phyloP scores from a whole-genome alignment of 2,797 vertebrate species.

The Acanthornis magna region DNA sequence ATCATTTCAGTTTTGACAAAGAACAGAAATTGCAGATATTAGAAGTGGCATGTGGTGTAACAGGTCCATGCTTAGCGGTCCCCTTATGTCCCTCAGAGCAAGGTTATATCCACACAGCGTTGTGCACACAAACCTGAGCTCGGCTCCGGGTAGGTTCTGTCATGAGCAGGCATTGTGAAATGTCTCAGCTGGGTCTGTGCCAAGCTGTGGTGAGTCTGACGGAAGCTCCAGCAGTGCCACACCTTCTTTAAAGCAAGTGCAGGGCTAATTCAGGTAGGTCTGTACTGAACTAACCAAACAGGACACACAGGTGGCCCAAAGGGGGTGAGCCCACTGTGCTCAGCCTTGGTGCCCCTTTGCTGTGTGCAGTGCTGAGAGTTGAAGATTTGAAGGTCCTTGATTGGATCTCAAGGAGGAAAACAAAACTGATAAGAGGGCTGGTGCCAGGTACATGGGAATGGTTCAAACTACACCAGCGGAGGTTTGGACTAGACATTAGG shows the following conservation, averaged over 20 bases:
- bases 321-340: accelerated
- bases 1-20: background rate
- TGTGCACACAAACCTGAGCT: background rate
- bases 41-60: background rate
- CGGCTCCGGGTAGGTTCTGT: background rate
- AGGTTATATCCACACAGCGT: background rate
- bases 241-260: background rate
- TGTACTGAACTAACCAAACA: background rate
- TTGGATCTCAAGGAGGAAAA: accelerated
- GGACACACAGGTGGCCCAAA: background rate
- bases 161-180: background rate
- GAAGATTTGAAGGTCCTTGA: background rate
- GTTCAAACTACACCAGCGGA: background rate
- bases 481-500: background rate
- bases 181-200: background rate
- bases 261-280: background rate
- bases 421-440: background rate
- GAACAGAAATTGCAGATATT: background rate
- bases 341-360: accelerated
- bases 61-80: background rate
- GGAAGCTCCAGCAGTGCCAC: background rate
- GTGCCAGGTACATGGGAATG: accelerated
- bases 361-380: background rate
- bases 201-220: background rate
- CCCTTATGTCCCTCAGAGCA: background rate